Base-by-base conservation (phyloP, 2,888 invertebrate genomes). In the Brachylomia viminalis region DNA sequence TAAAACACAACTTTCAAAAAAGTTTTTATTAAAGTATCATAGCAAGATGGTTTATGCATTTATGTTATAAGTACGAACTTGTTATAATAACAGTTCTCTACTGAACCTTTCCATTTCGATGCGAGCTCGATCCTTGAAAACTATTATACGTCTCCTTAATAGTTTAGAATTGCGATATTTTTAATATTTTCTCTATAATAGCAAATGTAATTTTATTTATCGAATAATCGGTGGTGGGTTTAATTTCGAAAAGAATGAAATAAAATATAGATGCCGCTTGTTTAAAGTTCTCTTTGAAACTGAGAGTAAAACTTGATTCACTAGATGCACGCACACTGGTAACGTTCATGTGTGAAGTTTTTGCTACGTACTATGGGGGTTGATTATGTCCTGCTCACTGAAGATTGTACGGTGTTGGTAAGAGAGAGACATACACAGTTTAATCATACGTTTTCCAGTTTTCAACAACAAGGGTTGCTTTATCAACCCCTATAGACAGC, bases 401-500 rank as follows among this genome's bases (percentile, higher is more conserved):
- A 61, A 45, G n/a, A 1, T 15, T 59, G 23, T 27, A 64, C 23
- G 2, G 15, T 45, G 8, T 1, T 54, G 13, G 33, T 49, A 20
- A 70, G 79, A 66, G 54, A 69, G 74, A 69, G 74, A 61, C 33
- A 59, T 49, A 65, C 23, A n/a, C 8, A n/a, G 33, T 59, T 54
- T 23, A 5, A 17, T 1, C 0, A n/a, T 47, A 15, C 30, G 2
- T 17, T 61, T 52, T 49, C 54, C 7, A 38, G 7, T 59, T 30
- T 56, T 49, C 13, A 56, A 56, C 23, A 15, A 27, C 1, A 49
- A 20, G 58, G 66, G 59, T 52, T 13, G 64, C n/a, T 38, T 13
- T 27, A 75, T 2, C 15, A 5, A n/a, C 64, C 33, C 23, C 64
- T 49, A 54, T 10, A 13, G 23, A 30, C n/a, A n/a, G 45, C 17